Conservation (phyloP, 2,888 invertebrate genomes). For the Heliconius sara region DNA sequence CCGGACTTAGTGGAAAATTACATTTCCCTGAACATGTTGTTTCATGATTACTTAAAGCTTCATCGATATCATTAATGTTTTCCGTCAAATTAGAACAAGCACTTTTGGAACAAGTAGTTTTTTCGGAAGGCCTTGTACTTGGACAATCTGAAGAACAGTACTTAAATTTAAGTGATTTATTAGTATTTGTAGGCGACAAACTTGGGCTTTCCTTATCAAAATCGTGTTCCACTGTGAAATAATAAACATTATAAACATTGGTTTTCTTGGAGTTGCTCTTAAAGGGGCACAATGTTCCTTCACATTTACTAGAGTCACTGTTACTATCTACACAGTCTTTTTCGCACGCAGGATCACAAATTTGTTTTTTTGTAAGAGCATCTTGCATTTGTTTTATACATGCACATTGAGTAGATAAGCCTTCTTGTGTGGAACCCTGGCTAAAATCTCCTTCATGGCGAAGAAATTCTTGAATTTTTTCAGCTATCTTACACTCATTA, state of each 20-base stretch:
- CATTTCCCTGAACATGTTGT: constrained; percentile 57
- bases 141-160: constrained; percentile 67
- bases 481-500: constrained; percentile 69
- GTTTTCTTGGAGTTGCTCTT: constrained; percentile 48
- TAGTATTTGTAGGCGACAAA: constrained; percentile 47
- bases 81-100: constrained; percentile 55
- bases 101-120: constrained; percentile 64
- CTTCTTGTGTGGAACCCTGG: constrained; percentile 59
- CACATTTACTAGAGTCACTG: constrained; percentile 59
- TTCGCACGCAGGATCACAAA: constrained; percentile 62
- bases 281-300: constrained; percentile 64
- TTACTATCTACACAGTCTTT: constrained; percentile 63
- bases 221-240: constrained; percentile 74
- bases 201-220: constrained; percentile 54
- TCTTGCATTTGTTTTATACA: constrained; percentile 70
- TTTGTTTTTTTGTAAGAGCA: constrained; percentile 58
- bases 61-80: constrained; percentile 39
- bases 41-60: constrained; percentile 53
- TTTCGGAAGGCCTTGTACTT: constrained; percentile 56
- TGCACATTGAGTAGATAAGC: constrained; percentile 74
- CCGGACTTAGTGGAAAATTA: constrained; percentile 64
- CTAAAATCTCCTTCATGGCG: constrained; percentile 69
- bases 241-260: constrained; percentile 69
- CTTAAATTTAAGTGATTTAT: constrained; percentile 56
- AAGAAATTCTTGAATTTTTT: constrained; percentile 72